phyloP scores from a whole-genome alignment of 2,797 vertebrate genomes.

The Galaxias olidus region DNA sequence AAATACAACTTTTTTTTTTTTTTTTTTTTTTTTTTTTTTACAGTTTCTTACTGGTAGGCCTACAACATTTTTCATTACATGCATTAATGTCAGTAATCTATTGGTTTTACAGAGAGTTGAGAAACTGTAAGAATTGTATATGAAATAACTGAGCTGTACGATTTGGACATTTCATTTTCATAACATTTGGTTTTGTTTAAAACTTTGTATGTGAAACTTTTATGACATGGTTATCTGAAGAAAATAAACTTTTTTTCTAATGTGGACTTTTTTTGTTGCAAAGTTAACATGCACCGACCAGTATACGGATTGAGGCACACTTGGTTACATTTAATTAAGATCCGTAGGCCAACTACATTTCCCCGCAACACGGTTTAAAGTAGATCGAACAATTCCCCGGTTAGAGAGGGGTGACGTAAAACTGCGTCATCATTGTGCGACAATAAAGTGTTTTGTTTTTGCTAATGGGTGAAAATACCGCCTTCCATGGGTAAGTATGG shows the following conservation, averaged over 20 bases:
- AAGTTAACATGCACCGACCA: neutral
- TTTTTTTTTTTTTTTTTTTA: neutral
- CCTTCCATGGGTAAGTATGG: constrained; percentile 44
- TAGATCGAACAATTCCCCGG: too few species aligned
- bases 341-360: too few species aligned
- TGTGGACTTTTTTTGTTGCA: neutral
- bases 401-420: too few species aligned
- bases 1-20: neutral
- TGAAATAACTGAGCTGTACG: too few species aligned
- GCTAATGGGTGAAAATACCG: neutral
- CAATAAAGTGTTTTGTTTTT: constrained; percentile 5
- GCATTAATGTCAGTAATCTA: neutral
- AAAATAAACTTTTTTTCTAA: constrained; percentile 49
- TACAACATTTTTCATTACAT: neutral
- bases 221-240: constrained; percentile 45
- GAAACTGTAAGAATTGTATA: too few species aligned
- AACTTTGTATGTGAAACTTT: constrained; percentile 53
- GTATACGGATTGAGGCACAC: neutral
- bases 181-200: constrained; percentile 18
- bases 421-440: constrained; percentile 52
- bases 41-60: neutral
- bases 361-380: too few species aligned
- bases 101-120: too few species aligned
- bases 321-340: too few species aligned
- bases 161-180: constrained; percentile 16